phyloP scores from a whole-genome alignment of 2,888 invertebrate genomes.

The Tiliacea citrago region DNA sequence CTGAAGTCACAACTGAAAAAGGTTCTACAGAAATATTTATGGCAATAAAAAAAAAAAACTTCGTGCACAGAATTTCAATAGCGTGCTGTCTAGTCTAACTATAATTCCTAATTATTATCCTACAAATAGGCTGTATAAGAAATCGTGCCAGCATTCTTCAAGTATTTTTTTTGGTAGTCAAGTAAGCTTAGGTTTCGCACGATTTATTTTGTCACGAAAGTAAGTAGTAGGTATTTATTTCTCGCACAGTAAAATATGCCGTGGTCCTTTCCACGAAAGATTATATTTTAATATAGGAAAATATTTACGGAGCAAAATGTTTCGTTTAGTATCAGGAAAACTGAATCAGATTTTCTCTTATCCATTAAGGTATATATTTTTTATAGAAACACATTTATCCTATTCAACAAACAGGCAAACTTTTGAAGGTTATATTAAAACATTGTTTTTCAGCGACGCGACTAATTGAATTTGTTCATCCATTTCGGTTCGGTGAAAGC shows the following conservation, averaged over 20 bases:
- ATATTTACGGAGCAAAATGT: neutral
- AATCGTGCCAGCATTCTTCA: constrained; percentile 36
- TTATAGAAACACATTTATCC: neutral
- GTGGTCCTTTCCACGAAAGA: neutral
- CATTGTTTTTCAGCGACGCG: constrained; percentile 3
- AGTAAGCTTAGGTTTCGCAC: constrained; percentile 30
- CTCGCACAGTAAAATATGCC: neutral
- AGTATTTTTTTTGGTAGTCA: constrained; percentile 18
- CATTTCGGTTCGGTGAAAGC: constrained; percentile 28
- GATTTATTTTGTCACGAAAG: constrained; percentile 37
- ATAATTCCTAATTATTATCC: constrained; percentile 44
- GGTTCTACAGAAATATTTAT: constrained; percentile 20
- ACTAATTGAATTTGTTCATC: constrained; percentile 34
- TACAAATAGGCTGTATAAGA: constrained; percentile 30
- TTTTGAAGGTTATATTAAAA: neutral
- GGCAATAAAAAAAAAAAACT: constrained; percentile 18
- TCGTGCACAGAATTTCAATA: constrained; percentile 30
- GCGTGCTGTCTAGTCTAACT: constrained; percentile 16
- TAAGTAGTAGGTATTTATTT: constrained; percentile 2
- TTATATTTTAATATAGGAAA: neutral
- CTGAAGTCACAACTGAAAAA: constrained; percentile 11
- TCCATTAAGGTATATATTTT: neutral
- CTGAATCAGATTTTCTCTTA: neutral
- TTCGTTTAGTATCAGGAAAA: neutral
- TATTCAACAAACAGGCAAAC: neutral